These are phyloP conservation scores for Rutpela maculata DNA, from an alignment of 2,888 invertebrate genomes.

Conservation along the genomic window DNA sequence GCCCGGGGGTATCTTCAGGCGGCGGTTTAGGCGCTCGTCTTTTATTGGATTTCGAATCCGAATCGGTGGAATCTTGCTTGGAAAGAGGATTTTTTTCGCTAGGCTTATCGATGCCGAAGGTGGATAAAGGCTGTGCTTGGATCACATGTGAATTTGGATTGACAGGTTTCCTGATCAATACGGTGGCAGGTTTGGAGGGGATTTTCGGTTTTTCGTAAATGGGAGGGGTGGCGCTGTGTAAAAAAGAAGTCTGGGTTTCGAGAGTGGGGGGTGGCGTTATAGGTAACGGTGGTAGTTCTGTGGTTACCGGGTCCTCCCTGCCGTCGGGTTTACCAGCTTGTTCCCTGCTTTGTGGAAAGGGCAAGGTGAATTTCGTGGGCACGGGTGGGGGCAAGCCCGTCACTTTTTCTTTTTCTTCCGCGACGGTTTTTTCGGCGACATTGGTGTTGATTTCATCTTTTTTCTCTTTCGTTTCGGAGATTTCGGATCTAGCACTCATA, in stretches of 20 bases:
- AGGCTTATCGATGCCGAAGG: slow-evolving; percentile 58
- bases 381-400: slow-evolving; percentile 48
- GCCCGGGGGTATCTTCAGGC: slow-evolving; percentile 77
- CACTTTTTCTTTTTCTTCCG: slow-evolving; percentile 50
- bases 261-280: slow-evolving; percentile 81
- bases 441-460: slow-evolving; percentile 54
- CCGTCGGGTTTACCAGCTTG: slow-evolving; percentile 91
- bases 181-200: slow-evolving; percentile 81
- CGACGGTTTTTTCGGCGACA: slow-evolving; percentile 51
- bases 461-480: slow-evolving; percentile 46
- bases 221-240: slow-evolving; percentile 75
- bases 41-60: slow-evolving; percentile 77
- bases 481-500: slow-evolving; percentile 45
- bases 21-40: slow-evolving; percentile 88
- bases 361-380: slow-evolving; percentile 52
- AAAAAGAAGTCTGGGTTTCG: slow-evolving; percentile 80
- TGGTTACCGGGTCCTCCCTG: slow-evolving; percentile 87
- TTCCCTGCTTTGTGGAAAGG: slow-evolving; percentile 79
- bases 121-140: slow-evolving; percentile 62
- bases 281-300: slow-evolving; percentile 83
- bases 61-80: slow-evolving; percentile 78
- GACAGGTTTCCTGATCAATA: slow-evolving; percentile 65
- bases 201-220: slow-evolving; percentile 80
- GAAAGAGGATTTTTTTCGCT: slow-evolving; percentile 72
- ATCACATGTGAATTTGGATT: slow-evolving; percentile 40